phyloP scores from a whole-genome alignment of 2,888 invertebrate genomes.

The Rosalia funebris region DNA sequence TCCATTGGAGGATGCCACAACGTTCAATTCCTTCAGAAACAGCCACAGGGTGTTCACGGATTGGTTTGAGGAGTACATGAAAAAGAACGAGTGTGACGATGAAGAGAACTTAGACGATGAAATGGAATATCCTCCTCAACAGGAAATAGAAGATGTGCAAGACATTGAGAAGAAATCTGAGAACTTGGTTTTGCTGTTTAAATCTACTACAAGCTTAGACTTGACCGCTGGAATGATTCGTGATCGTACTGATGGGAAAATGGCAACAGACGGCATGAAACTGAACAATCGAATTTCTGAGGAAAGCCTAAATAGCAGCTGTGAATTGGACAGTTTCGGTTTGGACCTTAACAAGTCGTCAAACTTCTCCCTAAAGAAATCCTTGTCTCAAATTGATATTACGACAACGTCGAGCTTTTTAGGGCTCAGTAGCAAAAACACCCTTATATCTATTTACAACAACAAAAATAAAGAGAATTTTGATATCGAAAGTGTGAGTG shows the following conservation, averaged over 20 bases:
- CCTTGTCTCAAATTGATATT: conserved; percentile 26
- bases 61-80: conserved; percentile 16
- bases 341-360: neutral
- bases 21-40: neutral
- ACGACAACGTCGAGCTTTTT: neutral
- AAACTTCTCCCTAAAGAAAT: conserved; percentile 19
- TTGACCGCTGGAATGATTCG: too few relatives aligned
- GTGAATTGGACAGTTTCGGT: conserved; percentile 9
- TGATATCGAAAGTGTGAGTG: conserved; percentile 19
- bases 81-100: conserved; percentile 2
- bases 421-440: conserved; percentile 12
- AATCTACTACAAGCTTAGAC: conserved; percentile 30
- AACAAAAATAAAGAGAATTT: conserved; percentile 16
- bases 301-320: neutral
- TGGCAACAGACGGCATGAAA: neutral
- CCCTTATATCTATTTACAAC: conserved; percentile 18
- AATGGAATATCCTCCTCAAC: neutral
- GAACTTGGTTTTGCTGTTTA: conserved; percentile 34
- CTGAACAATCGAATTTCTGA: neutral
- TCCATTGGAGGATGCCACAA: neutral
- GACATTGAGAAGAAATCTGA: neutral
- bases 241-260: conserved; percentile 17
- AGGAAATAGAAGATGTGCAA: neutral
- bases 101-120: neutral
- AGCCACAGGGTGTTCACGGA: neutral